A percentile compares a stretch with the other conserved stretches of the same genome.
These are phyloP conservation scores for Styela clava DNA, from an alignment of 23 tunicate species.

Conservation along the genomic window DNA sequence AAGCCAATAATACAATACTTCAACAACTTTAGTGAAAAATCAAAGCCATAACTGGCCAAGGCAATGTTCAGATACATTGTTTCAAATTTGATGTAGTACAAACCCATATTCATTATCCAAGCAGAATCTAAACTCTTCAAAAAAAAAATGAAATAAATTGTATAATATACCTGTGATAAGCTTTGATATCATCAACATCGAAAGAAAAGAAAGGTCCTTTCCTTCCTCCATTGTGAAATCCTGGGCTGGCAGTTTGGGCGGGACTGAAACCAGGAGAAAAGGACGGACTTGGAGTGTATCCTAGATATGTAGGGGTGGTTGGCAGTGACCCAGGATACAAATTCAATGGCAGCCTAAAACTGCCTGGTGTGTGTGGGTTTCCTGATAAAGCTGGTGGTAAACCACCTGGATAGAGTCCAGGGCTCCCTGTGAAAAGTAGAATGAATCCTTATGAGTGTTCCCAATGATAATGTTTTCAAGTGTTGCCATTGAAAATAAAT, in stretches of 20 bases:
- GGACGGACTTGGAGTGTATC: conserved; percentile 80
- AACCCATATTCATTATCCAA: no score
- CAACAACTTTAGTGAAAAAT: no score
- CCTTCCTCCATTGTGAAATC: conserved; percentile 50
- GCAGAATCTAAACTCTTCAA: no score
- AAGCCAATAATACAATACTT: no score
- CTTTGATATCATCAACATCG: conserved; percentile 91
- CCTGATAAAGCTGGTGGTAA: not conserved
- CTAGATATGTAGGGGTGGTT: conserved; percentile 91
- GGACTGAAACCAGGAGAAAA: conserved; percentile 84
- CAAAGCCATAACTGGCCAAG: no score
- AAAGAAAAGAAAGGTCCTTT: conserved; percentile 58
- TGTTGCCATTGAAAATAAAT: no score
- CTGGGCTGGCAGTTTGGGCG: conserved; percentile 82
- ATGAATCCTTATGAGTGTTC: not conserved
- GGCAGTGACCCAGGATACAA: conserved; percentile 95
- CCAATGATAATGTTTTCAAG: no score
- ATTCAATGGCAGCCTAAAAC: conserved; percentile 64
- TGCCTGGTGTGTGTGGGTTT: not conserved
- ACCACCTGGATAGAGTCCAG: conserved; percentile 15
- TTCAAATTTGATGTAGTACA: no score
- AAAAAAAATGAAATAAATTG: no score
- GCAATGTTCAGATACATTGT: no score
- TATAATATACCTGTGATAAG: conserved; percentile 92
- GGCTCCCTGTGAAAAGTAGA: conserved; percentile 46